Percentiles rank a stretch among this genome's conserved stretches.
Evolutionary conservation across 2,797 vertebrate genomes (phyloP).

Genomic region (Intellagama lesueurii): DNA sequence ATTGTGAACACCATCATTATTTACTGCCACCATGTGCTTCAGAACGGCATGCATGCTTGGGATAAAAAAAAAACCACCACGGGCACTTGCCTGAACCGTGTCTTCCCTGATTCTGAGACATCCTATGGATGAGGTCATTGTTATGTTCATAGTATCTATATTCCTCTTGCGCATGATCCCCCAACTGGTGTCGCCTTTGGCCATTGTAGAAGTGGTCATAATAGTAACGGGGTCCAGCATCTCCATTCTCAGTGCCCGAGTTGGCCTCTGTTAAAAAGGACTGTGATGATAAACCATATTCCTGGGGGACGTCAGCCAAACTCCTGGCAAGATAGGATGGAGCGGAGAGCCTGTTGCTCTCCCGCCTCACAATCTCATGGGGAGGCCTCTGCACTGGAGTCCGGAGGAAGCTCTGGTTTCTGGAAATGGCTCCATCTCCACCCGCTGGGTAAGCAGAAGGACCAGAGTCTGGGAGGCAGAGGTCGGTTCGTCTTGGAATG

Average conservation of each 20-base stretch:
- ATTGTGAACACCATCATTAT: too few relatives aligned
- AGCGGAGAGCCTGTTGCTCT: constrained; percentile 93
- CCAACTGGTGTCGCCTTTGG: constrained; percentile 82
- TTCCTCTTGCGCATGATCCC: constrained; percentile 89
- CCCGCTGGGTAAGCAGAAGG: constrained; percentile 63
- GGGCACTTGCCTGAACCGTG: constrained; percentile 85
- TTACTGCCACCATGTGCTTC: not conserved
- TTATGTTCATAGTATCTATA: constrained; percentile 90
- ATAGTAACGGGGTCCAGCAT: constrained; percentile 83
- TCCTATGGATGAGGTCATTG: constrained; percentile 90
- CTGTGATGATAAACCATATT: constrained; percentile 90
- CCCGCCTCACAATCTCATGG: constrained; percentile 91
- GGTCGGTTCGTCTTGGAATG: constrained; percentile 92
- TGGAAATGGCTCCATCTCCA: constrained; percentile 84
- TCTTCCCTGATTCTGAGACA: constrained; percentile 88
- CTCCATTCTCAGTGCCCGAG: constrained; percentile 90
- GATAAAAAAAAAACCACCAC: fast-evolving
- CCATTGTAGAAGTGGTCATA: constrained; percentile 90
- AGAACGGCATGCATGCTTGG: too few relatives aligned
- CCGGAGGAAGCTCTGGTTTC: constrained; percentile 92
- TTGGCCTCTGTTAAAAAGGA: constrained; percentile 88
- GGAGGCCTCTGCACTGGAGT: constrained; percentile 84
- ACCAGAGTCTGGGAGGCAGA: constrained; percentile 84
- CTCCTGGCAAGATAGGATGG: constrained; percentile 90
- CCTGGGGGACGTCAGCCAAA: constrained; percentile 88